Percentiles rank a stretch among this genome's conserved stretches.
Conservation (phyloP, 2,888 invertebrate species). For the Drosophila recens region DNA sequence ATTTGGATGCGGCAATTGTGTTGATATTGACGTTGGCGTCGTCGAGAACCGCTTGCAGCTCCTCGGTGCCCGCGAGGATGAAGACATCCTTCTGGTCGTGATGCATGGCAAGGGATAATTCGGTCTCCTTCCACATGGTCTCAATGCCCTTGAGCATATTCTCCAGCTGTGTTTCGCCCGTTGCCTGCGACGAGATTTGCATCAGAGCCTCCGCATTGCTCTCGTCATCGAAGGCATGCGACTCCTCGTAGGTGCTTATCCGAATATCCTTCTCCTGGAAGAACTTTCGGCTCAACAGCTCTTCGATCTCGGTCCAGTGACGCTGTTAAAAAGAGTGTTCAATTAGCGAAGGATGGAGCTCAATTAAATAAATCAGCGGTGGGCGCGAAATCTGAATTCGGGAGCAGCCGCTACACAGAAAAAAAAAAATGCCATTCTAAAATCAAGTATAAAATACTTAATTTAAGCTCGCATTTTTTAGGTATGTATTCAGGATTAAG, state of each 20-base stretch:
- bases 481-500: too few relatives aligned
- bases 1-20: constrained; percentile 94
- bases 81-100: constrained; percentile 94
- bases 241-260: constrained; percentile 89
- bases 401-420: too few relatives aligned
- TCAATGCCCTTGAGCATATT: constrained; percentile 93
- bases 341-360: background rate
- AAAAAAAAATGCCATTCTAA: too few relatives aligned
- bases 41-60: constrained; percentile 92
- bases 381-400: too few relatives aligned
- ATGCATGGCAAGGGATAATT: constrained; percentile 91
- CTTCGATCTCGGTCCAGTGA: constrained; percentile 94
- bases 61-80: constrained; percentile 93
- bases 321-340: constrained; percentile 84
- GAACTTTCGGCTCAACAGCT: constrained; percentile 90
- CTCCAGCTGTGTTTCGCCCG: constrained; percentile 94
- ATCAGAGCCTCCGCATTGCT: constrained; percentile 88
- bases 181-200: constrained; percentile 95
- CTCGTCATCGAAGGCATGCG: constrained; percentile 90
- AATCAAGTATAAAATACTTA: too few relatives aligned
- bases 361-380: too few relatives aligned
- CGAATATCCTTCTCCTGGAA: constrained; percentile 89
- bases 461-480: too few relatives aligned
- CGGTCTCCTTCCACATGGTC: constrained; percentile 92
- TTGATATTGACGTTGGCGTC: constrained; percentile 94